These are phyloP conservation scores for Orgyia antiqua DNA, from an alignment of 2,888 invertebrate genomes.

Conservation along the genomic window DNA sequence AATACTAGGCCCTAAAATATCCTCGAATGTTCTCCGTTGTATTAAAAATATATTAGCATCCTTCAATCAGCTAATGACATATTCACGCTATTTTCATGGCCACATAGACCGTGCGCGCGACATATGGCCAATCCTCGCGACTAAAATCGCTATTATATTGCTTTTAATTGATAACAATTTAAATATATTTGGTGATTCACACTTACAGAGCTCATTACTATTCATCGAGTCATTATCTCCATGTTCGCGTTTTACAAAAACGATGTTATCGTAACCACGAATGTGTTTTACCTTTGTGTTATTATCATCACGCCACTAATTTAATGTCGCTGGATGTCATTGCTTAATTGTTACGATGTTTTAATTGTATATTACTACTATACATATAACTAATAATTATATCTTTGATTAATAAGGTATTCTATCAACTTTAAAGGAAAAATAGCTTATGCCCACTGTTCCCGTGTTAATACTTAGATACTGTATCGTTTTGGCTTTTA, in stretches of 20 bases:
- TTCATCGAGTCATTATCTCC: constrained; percentile 75
- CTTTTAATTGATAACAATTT: constrained; percentile 79
- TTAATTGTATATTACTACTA: constrained; percentile 16
- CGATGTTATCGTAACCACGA: constrained; percentile 66
- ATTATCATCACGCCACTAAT: constrained; percentile 62
- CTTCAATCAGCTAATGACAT: no score
- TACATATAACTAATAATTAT: no score
- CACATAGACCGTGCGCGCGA: constrained; percentile 53
- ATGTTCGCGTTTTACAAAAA: constrained; percentile 62
- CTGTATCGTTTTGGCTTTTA: no score
- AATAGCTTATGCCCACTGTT: no score
- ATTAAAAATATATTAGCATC: no score
- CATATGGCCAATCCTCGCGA: constrained; percentile 56
- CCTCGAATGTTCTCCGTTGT: no score
- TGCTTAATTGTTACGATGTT: constrained; percentile 24
- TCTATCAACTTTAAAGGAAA: no score
- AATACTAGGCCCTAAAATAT: no score
- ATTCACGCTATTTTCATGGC: constrained; percentile 33
- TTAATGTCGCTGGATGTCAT: constrained; percentile 35
- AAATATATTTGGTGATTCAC: constrained; percentile 79
- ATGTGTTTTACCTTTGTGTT: constrained; percentile 69
- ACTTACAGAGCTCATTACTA: constrained; percentile 74
- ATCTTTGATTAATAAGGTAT: no score
- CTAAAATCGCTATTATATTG: constrained; percentile 77
- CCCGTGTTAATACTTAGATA: no score